phyloP scores from a whole-genome alignment of 2,888 invertebrate species.

The Eilema griseolum region DNA sequence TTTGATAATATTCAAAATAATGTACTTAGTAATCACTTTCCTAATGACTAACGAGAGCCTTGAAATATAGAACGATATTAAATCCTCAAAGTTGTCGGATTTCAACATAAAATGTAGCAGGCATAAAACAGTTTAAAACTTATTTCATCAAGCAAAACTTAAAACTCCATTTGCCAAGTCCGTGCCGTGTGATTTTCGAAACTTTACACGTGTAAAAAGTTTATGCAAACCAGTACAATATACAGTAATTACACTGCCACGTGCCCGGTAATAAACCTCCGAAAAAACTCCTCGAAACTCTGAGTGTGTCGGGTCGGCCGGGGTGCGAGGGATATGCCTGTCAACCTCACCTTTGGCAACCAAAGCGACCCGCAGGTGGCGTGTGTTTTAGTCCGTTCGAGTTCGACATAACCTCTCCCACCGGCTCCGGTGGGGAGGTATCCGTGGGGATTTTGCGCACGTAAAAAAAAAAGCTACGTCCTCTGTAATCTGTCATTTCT shows the following conservation, averaged over 20 bases:
- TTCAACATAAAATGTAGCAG: not conserved
- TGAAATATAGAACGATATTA: not conserved
- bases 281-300: not conserved
- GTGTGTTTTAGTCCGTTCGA: too few species aligned
- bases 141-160: not conserved
- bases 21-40: too few species aligned
- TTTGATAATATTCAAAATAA: too few species aligned
- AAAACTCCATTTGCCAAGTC: not conserved
- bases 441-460: too few species aligned
- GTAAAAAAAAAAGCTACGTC: too few species aligned
- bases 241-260: not conserved
- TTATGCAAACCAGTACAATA: not conserved
- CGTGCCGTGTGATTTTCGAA: not conserved
- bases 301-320: not conserved
- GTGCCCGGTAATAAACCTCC: not conserved
- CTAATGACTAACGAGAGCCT: not conserved
- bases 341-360: too few species aligned
- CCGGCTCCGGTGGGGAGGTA: too few species aligned
- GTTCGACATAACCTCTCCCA: too few species aligned
- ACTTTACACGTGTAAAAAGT: not conserved
- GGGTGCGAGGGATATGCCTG: too few species aligned
- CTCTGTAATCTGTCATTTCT: slow-evolving; percentile 89
- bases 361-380: too few species aligned
- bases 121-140: not conserved
- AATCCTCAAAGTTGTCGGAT: not conserved